Evolutionary conservation across 2,113 vertebrate genomes (phyloP).

Genomic region (Hippotragus niger): DNA sequence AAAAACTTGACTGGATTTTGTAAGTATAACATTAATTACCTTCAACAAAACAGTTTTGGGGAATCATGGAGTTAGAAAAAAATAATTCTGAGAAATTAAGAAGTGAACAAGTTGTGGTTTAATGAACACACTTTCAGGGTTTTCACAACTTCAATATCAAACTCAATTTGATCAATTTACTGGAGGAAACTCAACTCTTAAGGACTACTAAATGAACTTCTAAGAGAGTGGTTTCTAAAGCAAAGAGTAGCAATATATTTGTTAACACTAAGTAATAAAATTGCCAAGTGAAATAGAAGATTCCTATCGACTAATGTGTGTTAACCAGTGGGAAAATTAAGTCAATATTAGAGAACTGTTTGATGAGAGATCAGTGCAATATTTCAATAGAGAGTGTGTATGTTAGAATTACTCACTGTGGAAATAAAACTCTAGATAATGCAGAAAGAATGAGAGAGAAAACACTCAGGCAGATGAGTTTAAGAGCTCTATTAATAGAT

Average conservation of each 20-base stretch:
- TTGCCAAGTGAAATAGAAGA: neutral
- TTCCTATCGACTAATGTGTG: neutral
- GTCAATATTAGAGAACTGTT: neutral
- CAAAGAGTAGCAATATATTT: slow-evolving; percentile 3
- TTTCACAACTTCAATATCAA: neutral
- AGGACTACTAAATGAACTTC: neutral
- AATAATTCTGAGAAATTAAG: neutral
- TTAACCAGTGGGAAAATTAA: neutral
- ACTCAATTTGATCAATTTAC: neutral
- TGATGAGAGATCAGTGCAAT: neutral
- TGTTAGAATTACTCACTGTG: neutral
- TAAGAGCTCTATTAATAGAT: neutral
- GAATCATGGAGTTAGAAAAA: neutral
- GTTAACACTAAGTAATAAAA: slow-evolving; percentile 23
- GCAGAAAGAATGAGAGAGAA: neutral
- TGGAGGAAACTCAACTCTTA: neutral
- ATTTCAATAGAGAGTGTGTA: slow-evolving; percentile 11
- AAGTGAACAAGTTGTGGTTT: neutral
- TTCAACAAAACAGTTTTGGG: neutral
- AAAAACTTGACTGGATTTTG: neutral
- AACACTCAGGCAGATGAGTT: neutral
- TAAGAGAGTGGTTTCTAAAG: neutral
- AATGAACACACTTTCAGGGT: neutral
- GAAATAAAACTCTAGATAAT: neutral
- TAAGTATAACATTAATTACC: neutral